phyloP scores from a whole-genome alignment of 2,113 vertebrate species.

The Nothobranchius furzeri region DNA sequence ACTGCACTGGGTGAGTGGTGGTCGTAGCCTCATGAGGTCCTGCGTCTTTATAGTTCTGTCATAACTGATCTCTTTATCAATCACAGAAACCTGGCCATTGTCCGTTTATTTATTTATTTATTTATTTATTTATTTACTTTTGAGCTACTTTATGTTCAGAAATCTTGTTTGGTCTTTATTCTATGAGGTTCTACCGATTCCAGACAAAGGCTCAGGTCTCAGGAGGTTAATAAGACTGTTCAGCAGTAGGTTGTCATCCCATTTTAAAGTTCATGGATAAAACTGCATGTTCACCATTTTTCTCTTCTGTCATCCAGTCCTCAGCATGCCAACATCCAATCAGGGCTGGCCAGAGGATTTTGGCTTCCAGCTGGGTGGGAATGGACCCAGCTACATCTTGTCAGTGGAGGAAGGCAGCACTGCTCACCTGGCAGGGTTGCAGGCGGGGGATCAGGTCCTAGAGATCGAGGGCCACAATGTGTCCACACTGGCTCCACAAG shows the following conservation, averaged over 20 bases:
- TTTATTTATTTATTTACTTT: too few relatives aligned
- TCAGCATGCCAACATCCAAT: slow-evolving; percentile 89
- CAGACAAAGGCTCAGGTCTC: too few relatives aligned
- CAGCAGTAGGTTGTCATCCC: too few relatives aligned
- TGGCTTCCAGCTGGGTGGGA: slow-evolving; percentile 89
- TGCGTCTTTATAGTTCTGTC: too few relatives aligned
- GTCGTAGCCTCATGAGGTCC: too few relatives aligned
- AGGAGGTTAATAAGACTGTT: too few relatives aligned
- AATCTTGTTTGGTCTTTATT: too few relatives aligned
- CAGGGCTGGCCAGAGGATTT: slow-evolving; percentile 95
- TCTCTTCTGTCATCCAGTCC: slow-evolving; percentile 64
- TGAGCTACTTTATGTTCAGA: too few relatives aligned
- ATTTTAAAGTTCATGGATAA: not conserved
- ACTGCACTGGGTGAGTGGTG: slow-evolving; percentile 33
- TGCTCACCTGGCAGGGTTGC: slow-evolving; percentile 87
- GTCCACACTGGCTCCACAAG: slow-evolving; percentile 79
- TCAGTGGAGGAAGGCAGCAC: slow-evolving; percentile 94
- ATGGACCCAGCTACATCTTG: slow-evolving; percentile 90
- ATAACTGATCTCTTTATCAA: too few relatives aligned
- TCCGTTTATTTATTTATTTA: too few relatives aligned
- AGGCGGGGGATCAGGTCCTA: slow-evolving; percentile 91
- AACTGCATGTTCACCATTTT: not conserved
- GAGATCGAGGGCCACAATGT: slow-evolving; percentile 94
- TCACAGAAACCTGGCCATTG: too few relatives aligned
- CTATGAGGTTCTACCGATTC: too few relatives aligned